A percentile compares a stretch with the other conserved stretches of the same genome.
These are phyloP conservation scores for Triplophysa siluroides DNA, from an alignment of 2,113 vertebrate genomes.

Conservation along the genomic window DNA sequence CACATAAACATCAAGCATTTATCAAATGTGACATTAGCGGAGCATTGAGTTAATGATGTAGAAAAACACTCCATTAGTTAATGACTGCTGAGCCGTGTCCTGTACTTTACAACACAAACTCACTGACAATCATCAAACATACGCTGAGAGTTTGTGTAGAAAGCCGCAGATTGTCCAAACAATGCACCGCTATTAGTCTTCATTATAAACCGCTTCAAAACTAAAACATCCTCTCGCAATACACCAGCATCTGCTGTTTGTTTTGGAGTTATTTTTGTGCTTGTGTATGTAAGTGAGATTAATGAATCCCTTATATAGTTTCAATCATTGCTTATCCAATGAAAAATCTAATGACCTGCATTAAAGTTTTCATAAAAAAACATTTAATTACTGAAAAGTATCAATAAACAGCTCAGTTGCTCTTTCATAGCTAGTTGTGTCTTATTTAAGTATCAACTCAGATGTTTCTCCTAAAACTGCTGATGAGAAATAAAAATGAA, in stretches of 20 bases:
- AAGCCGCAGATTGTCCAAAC: constrained; percentile 21
- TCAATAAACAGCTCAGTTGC: too few relatives aligned
- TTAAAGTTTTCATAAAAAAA: too few relatives aligned
- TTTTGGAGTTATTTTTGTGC: too few relatives aligned
- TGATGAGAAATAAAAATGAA: too few relatives aligned
- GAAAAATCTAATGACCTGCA: not conserved
- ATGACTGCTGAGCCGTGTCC: not conserved
- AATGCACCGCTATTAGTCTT: constrained; percentile 22
- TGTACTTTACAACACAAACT: not conserved
- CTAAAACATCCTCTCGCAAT: not conserved
- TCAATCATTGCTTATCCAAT: not conserved
- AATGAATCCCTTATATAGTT: not conserved
- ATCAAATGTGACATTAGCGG: constrained; percentile 6
- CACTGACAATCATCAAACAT: not conserved
- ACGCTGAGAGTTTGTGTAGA: not conserved
- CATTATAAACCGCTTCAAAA: constrained; percentile 19
- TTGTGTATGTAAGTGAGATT: not conserved
- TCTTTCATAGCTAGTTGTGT: too few relatives aligned
- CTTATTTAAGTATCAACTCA: too few relatives aligned
- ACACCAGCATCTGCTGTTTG: not conserved
- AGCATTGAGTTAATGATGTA: not conserved
- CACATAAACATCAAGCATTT: not conserved
- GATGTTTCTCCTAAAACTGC: too few relatives aligned
- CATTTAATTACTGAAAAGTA: too few relatives aligned
- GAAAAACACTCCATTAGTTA: not conserved